Conservation (phyloP, 2,113 vertebrate species). For the Nycticorax nycticorax region DNA sequence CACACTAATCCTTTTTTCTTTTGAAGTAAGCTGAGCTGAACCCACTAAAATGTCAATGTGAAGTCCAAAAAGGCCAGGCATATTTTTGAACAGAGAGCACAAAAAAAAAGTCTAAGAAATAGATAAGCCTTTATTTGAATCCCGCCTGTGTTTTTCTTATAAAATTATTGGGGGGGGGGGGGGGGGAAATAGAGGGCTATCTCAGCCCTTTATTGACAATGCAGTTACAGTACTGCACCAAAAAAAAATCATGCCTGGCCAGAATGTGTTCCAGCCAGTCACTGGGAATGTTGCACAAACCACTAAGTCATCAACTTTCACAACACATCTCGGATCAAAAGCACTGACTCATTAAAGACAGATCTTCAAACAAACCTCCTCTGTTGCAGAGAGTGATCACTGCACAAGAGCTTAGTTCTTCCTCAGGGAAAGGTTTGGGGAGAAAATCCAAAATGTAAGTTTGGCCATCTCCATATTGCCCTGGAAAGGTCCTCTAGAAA, state of each 20-base stretch:
- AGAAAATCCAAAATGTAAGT: background rate
- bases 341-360: background rate
- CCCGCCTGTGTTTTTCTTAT: background rate
- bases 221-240: accelerated
- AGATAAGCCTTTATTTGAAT: background rate
- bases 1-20: background rate
- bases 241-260: background rate
- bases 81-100: background rate
- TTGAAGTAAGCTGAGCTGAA: background rate
- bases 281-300: background rate
- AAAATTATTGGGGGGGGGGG: too few species aligned
- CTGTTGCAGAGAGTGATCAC: background rate
- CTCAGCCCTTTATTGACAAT: background rate
- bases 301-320: background rate
- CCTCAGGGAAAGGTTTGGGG: background rate
- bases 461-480: background rate
- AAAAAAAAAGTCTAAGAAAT: background rate
- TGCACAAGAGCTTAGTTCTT: background rate
- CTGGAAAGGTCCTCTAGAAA: background rate
- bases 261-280: background rate
- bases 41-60: background rate
- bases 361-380: background rate
- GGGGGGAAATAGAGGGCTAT: accelerated
- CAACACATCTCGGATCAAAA: background rate
- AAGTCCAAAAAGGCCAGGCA: background rate